A percentile compares a stretch with the other conserved stretches of the same genome.
Conservation (phyloP, 2,888 invertebrate genomes). For the Girardia tigrina region DNA sequence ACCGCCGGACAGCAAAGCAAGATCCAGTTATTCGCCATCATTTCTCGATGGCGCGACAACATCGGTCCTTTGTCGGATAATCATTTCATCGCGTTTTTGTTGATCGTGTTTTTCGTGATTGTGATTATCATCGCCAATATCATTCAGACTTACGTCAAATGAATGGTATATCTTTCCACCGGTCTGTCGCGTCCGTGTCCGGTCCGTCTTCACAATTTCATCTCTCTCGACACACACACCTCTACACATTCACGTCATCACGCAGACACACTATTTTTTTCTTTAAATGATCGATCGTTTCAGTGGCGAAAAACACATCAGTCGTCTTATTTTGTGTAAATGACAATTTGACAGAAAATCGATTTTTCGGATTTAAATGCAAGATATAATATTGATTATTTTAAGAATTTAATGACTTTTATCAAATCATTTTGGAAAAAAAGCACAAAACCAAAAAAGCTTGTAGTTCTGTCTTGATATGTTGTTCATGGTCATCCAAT, state of each 20-base stretch:
- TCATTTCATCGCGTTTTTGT: background rate
- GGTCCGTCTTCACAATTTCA: no score
- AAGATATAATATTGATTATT: conserved; percentile 6
- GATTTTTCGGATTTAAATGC: conserved; percentile 2
- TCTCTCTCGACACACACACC: no score
- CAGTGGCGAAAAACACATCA: no score
- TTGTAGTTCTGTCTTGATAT: background rate
- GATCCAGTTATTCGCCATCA: background rate
- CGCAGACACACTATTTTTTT: no score
- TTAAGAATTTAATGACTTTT: background rate
- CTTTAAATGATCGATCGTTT: no score
- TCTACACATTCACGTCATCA: no score
- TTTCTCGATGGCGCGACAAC: background rate
- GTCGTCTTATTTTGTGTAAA: conserved; percentile 10
- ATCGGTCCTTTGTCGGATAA: background rate
- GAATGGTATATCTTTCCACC: background rate
- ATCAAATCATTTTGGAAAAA: background rate
- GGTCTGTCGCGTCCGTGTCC: no score
- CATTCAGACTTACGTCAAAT: background rate
- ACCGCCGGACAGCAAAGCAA: background rate
- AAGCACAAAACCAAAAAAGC: background rate
- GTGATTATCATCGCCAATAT: conserved; percentile 4
- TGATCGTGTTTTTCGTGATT: background rate
- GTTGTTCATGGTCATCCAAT: background rate
- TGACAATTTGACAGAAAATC: background rate